Conservation (phyloP, 23 tunicate genomes). For the Trididemnum miniatum region DNA sequence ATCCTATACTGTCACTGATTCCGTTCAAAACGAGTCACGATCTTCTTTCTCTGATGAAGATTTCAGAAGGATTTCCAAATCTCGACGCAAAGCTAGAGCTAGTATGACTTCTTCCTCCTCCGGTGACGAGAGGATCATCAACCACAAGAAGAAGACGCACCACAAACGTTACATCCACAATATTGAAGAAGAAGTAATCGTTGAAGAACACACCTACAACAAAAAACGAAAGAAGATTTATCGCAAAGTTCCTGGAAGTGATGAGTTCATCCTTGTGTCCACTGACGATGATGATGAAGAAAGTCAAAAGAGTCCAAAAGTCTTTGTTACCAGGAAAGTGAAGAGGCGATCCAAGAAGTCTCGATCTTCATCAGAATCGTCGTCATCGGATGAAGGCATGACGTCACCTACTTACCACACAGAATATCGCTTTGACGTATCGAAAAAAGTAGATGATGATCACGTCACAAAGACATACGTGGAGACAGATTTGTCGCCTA, state of each 20-base stretch:
- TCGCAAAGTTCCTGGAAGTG: background rate
- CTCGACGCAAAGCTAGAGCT: background rate
- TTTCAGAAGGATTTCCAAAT: background rate
- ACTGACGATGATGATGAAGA: background rate
- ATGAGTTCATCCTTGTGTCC: background rate
- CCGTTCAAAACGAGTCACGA: background rate
- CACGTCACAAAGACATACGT: slow-evolving; percentile 32
- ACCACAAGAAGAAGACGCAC: slow-evolving; percentile 30
- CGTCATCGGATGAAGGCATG: slow-evolving; percentile 25
- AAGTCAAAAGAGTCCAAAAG: background rate
- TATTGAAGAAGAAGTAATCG: slow-evolving; percentile 42
- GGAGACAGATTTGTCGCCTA: slow-evolving; percentile 32
- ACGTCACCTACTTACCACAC: slow-evolving; percentile 15
- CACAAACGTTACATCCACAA: slow-evolving; percentile 33
- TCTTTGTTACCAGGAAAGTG: background rate
- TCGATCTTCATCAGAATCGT: slow-evolving; percentile 10
- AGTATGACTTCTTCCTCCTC: background rate
- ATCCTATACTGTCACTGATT: background rate
- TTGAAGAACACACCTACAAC: slow-evolving; percentile 40
- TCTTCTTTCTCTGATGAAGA: background rate
- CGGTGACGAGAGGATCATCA: slow-evolving; percentile 21
- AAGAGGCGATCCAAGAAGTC: background rate
- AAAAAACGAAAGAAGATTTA: slow-evolving; percentile 29
- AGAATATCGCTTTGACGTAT: slow-evolving; percentile 49
- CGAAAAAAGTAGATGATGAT: slow-evolving; percentile 36